Conservation (phyloP, 1,140 invertebrate genomes). For the Papilio machaon region DNA sequence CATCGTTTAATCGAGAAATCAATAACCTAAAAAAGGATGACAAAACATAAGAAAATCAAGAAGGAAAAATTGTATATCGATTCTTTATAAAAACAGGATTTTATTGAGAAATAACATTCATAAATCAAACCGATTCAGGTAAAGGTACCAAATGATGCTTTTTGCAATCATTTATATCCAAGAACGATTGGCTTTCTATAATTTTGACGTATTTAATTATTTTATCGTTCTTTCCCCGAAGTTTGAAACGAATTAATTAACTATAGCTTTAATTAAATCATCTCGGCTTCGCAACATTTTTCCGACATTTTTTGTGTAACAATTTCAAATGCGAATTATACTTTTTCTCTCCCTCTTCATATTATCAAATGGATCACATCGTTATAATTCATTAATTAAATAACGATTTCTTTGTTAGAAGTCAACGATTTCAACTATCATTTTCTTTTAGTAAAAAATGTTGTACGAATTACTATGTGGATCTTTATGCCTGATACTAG, state of each 20-base stretch:
- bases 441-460: not conserved
- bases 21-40: too few species aligned
- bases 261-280: slow-evolving; percentile 72
- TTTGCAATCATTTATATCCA: slow-evolving; percentile 62
- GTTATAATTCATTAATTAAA: slow-evolving; percentile 29
- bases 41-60: too few species aligned
- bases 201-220: slow-evolving; percentile 76
- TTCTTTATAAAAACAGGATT: too few species aligned
- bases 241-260: slow-evolving; percentile 67
- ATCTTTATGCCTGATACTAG: not conserved
- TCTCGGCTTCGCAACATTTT: slow-evolving; percentile 56
- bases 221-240: slow-evolving; percentile 59
- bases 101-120: not conserved
- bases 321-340: slow-evolving; percentile 32
- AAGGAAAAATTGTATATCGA: too few species aligned
- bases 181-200: slow-evolving; percentile 71
- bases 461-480: not conserved
- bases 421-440: not conserved
- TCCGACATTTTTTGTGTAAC: slow-evolving; percentile 42
- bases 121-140: slow-evolving; percentile 44
- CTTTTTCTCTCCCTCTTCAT: slow-evolving; percentile 11
- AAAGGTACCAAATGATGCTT: slow-evolving; percentile 45
- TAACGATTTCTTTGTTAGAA: not conserved
- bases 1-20: too few species aligned
- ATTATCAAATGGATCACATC: slow-evolving; percentile 6